Evolutionary conservation across 92 coral and sea anemone genomes (phyloP).

Genomic region (Epizoanthus rinbou): DNA sequence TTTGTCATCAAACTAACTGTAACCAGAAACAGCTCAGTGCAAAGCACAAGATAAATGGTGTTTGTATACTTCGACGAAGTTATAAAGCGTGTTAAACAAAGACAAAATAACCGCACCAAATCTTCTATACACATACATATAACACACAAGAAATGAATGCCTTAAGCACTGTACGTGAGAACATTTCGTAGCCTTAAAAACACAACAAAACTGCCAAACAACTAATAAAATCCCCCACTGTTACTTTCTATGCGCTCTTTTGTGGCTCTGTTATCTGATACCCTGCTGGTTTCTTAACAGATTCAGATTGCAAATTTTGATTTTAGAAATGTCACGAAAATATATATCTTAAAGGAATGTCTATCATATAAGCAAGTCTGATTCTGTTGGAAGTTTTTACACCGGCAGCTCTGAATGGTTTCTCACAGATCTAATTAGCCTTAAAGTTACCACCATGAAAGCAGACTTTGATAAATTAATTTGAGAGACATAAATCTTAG

Average conservation of each 20-base stretch:
- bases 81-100: too few relatives aligned
- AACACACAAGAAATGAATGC: too few relatives aligned
- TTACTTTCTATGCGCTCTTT: not conserved
- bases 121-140: too few relatives aligned
- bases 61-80: too few relatives aligned
- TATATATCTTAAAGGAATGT: not conserved
- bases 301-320: not conserved
- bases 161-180: too few relatives aligned
- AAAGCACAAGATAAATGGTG: too few relatives aligned
- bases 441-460: conserved; percentile 27
- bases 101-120: too few relatives aligned
- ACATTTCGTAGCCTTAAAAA: too few relatives aligned
- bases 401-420: not conserved
- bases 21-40: too few relatives aligned
- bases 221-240: conserved; percentile 9
- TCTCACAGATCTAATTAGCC: not conserved
- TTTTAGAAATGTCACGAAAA: conserved; percentile 16
- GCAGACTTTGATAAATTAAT: not conserved
- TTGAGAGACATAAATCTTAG: not conserved
- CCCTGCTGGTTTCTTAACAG: not conserved
- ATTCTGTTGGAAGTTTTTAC: not conserved
- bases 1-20: too few relatives aligned
- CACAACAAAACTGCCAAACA: too few relatives aligned
- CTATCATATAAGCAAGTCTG: not conserved
- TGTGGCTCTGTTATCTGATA: conserved; percentile 2